Conservation (phyloP, 2,888 invertebrate species). For the Tridacna crocea region DNA sequence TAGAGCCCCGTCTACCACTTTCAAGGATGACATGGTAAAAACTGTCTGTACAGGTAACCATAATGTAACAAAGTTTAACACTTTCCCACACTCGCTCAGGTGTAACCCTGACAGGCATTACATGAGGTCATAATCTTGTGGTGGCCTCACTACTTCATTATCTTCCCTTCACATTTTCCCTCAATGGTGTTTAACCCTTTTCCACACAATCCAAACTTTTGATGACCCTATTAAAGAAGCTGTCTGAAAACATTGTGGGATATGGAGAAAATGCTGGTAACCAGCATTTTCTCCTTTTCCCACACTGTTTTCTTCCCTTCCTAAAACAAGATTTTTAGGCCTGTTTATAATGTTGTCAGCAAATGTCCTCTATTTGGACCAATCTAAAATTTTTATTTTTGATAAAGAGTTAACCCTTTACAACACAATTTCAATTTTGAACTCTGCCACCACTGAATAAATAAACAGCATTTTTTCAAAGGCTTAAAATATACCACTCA, state of each 20-base stretch:
- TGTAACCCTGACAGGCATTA: slow-evolving; percentile 48
- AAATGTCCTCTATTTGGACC: background rate
- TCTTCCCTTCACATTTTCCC: slow-evolving; percentile 7
- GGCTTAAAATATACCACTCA: no score
- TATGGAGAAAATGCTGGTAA: background rate
- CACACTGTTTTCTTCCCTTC: background rate
- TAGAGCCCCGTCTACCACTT: no score
- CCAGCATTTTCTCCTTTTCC: background rate
- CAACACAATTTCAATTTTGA: no score
- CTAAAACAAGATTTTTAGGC: background rate
- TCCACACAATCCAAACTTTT: no score
- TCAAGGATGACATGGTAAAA: no score
- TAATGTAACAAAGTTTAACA: slow-evolving; percentile 8
- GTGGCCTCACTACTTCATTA: slow-evolving; percentile 42
- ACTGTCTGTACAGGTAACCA: slow-evolving; percentile 14
- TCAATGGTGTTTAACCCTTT: no score
- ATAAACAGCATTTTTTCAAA: no score
- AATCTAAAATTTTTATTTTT: background rate
- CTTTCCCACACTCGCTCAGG: slow-evolving; percentile 55
- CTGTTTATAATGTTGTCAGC: no score
- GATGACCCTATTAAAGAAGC: background rate
- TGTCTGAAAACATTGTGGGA: background rate
- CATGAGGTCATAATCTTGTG: slow-evolving; percentile 49
- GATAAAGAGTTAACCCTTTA: background rate
- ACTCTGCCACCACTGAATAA: no score